Evolutionary conservation across 2,888 invertebrate species (phyloP), one percentile per base, ranked within the genome.

Genomic region (Tenthredo amoena): DNA sequence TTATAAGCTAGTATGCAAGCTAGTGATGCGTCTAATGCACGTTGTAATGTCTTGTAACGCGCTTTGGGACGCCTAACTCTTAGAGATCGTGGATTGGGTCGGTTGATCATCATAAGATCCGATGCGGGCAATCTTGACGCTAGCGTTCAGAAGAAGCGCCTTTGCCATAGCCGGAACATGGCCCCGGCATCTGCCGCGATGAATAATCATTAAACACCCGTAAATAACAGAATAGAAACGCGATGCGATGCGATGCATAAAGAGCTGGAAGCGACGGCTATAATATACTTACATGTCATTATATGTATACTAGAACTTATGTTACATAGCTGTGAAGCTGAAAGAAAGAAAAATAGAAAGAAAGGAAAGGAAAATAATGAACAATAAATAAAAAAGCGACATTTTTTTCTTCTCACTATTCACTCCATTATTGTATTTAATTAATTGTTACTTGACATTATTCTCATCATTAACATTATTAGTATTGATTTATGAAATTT

Each of bases 121-220:
- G 21, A 62, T 62, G 26, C 62, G 62, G 62, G 62, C 26, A 62
- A 62, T 62, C 62, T 26, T 62, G 26, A 21, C 26, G 62, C 21
- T 12, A 21, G 10, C 62, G 62, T 21, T 62, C 62, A 26, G 21
- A 26, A 62, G 26, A 62, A 21, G 26, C 62, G 62, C 62, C 62
- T 4, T 26, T 26, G 62, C 62, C 62, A 21, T 12, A 9, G 62
- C 62, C 62, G 47, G 43, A 71, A 62, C 62, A 62, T 62, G 62
- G 62, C 62, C 62, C 3, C 62, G 62, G 62, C 85, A 85, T 85
- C 85, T 85, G 85, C 85, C 72, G 58, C 85, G 72, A 85, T 85
- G 85, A 85, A 85, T 85, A 85, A 85, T 85, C 77, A 85, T 85
- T 85, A 77, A 85, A 85, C 34, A 47, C n/a, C 62, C 77, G 85